Percentiles rank a stretch among this genome's conserved stretches.
These are phyloP conservation scores for Sebastes goodei DNA, from an alignment of 2,797 vertebrate species.

Conservation along the genomic window DNA sequence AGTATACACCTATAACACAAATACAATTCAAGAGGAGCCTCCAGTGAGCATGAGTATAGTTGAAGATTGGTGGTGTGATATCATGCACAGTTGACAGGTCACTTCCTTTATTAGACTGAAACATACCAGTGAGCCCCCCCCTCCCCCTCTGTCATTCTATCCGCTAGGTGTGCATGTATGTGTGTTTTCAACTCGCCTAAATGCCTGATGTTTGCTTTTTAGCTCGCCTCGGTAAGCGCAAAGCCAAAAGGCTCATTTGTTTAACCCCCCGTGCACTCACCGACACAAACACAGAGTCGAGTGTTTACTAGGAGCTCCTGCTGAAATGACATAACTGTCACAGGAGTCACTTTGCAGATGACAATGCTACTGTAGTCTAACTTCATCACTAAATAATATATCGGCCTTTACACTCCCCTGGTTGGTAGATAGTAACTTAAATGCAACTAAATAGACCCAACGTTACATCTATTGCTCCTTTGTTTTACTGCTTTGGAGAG, in stretches of 20 bases:
- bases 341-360: not conserved
- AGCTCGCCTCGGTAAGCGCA: slow-evolving; percentile 42
- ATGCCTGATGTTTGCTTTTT: slow-evolving; percentile 52
- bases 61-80: slow-evolving; percentile 19
- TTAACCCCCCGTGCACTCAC: not conserved
- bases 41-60: not conserved
- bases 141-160: slow-evolving; percentile 24
- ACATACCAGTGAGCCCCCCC: slow-evolving; percentile 32
- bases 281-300: not conserved
- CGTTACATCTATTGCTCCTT: not conserved
- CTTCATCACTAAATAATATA: not conserved
- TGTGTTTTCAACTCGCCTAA: slow-evolving; percentile 27
- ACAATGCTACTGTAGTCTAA: not conserved
- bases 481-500: slow-evolving; percentile 36
- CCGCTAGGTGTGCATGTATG: not conserved
- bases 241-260: slow-evolving; percentile 34
- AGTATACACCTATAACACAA: not conserved
- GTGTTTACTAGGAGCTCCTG: slow-evolving; percentile 3
- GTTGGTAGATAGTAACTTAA: not conserved
- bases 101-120: slow-evolving; percentile 41
- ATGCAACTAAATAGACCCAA: not conserved
- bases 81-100: slow-evolving; percentile 33
- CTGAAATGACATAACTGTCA: slow-evolving; percentile 2
- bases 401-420: not conserved
- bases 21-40: not conserved